Evolutionary conservation across 1,140 invertebrate species (phyloP), one percentile per base, ranked within the genome.

Genomic region (Augochlora pura): DNA sequence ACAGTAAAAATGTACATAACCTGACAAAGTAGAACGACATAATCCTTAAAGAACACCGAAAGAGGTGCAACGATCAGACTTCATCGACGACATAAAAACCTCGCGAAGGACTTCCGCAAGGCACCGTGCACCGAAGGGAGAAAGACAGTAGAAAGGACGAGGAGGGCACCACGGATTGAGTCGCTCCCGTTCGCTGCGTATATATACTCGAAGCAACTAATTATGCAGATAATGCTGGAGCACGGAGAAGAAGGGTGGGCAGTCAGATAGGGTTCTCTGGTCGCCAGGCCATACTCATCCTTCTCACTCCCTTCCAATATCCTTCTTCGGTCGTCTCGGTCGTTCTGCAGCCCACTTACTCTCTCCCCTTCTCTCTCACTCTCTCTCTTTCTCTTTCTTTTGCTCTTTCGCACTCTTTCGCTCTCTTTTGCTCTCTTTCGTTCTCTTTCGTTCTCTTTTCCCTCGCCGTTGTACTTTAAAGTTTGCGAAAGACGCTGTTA

Each of bases 181-280:
- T 89, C 85, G 84, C 88, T 85, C 46, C 86, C 78, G 87, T 89
- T 86, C 77, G 84, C 80, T 75, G 73, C 59, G 72, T 85, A 79
- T 77, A 87, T 74, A 80, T 77, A 83, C 81, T 75, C 68, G 38
- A 49, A 88, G 86, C 89, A 90, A 91, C 89, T 91, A 91, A 91
- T 91, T 91, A 91, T 90, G 83, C 88, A 89, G 90, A 90, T 90
- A 90, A 90, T 86, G 81, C 66, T 52, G 83, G 80, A 73, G 81
- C 79, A 85, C 84, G 72, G 86, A 87, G 85, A 82, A 87, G 81
- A 64, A 64, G 32, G 71, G 85, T 69, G 75, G 75, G 87, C 81
- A 88, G 83, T 27, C 62, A 80, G 76, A 78, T 85, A 84, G 84
- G 81, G 75, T 87, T 77, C 67, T n/a, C 49, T 69, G 7, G 66